These are phyloP conservation scores for Ascaphus truei DNA, from an alignment of 2,113 vertebrate genomes.

Conservation along the genomic window DNA sequence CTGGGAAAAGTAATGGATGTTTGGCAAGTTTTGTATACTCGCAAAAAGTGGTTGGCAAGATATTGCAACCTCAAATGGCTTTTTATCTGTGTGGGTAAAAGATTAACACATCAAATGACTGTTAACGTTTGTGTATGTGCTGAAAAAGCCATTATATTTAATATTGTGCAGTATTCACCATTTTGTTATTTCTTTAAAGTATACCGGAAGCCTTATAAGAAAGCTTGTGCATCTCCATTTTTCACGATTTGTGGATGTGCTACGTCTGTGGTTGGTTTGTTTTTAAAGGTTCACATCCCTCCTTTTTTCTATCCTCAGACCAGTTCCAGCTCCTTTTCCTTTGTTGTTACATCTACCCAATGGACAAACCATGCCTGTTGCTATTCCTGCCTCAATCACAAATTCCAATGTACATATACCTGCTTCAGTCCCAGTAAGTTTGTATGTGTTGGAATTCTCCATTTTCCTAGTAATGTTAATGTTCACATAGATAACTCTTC, in stretches of 20 bases:
- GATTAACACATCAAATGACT: too few relatives aligned
- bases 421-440: slow-evolving; percentile 92
- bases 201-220: background rate
- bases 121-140: too few relatives aligned
- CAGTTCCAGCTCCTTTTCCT: slow-evolving; percentile 93
- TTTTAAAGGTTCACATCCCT: slow-evolving; percentile 42
- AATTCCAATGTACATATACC: slow-evolving; percentile 95
- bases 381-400: slow-evolving; percentile 95
- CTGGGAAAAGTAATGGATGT: too few relatives aligned
- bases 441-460: slow-evolving; percentile 41
- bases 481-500: slow-evolving; percentile 5
- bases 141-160: too few relatives aligned
- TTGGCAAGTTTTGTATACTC: too few relatives aligned
- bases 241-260: background rate
- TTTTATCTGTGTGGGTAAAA: too few relatives aligned
- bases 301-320: slow-evolving; percentile 75
- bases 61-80: too few relatives aligned
- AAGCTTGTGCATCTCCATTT: slow-evolving; percentile 19
- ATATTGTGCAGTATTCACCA: background rate
- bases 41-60: too few relatives aligned
- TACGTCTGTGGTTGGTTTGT: slow-evolving; percentile 29
- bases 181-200: background rate
- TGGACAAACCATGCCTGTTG: slow-evolving; percentile 96
- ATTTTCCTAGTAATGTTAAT: slow-evolving; percentile 29
- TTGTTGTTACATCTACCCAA: slow-evolving; percentile 97